Conservation (phyloP, 2,888 invertebrate genomes). For the Dryobota labecula region DNA sequence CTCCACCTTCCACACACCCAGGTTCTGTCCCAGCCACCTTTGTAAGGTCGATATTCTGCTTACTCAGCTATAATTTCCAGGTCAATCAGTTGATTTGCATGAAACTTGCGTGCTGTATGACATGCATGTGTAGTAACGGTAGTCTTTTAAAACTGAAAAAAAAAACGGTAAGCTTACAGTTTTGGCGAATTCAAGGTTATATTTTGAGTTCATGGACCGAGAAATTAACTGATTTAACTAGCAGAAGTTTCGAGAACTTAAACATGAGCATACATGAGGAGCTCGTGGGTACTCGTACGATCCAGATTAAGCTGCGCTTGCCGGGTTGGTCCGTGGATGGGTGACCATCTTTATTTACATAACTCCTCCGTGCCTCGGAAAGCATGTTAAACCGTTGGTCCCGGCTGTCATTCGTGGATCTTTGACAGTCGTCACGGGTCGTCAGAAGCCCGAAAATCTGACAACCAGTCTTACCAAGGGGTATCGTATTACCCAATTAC, state of each 20-base stretch:
- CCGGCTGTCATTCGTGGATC: too few relatives aligned
- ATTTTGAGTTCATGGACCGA: neutral
- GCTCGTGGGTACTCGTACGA: too few relatives aligned
- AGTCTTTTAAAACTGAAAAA: constrained; percentile 14
- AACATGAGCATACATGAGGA: too few relatives aligned
- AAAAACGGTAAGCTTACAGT: constrained; percentile 10
- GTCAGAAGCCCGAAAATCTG: too few relatives aligned
- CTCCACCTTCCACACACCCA: neutral
- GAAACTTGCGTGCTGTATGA: constrained; percentile 9
- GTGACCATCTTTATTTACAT: too few relatives aligned
- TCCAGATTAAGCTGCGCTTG: too few relatives aligned
- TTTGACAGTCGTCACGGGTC: too few relatives aligned
- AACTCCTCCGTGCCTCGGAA: too few relatives aligned
- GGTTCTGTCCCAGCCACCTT: neutral
- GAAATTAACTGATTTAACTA: neutral
- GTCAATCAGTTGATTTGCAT: constrained; percentile 12
- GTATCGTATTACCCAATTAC: too few relatives aligned
- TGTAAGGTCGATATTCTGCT: neutral
- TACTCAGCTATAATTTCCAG: neutral
- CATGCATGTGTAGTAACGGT: neutral
- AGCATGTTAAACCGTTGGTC: too few relatives aligned
- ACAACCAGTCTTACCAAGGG: too few relatives aligned
- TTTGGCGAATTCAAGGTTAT: neutral
- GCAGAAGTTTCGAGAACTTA: neutral
- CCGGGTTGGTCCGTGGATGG: too few relatives aligned